Conservation (phyloP, 2,888 invertebrate species). For the Pteria penguin region DNA sequence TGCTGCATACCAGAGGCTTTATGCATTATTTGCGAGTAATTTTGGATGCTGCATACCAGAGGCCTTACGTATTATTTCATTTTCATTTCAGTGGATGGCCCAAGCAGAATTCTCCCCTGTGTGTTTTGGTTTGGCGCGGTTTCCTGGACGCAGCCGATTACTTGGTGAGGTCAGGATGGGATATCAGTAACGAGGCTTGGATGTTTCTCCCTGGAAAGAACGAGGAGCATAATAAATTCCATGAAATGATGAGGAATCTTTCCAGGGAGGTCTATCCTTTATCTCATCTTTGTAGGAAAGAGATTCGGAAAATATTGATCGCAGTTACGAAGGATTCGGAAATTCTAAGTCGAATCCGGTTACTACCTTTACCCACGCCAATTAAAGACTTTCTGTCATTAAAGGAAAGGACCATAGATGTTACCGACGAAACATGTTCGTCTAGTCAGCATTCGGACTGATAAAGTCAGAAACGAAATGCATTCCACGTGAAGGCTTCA, state of each 20-base stretch:
- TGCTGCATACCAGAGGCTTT: too few relatives aligned
- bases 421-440: too few relatives aligned
- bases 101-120: conserved; percentile 64
- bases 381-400: conserved; percentile 46
- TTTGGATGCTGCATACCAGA: too few relatives aligned
- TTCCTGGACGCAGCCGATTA: conserved; percentile 62
- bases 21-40: too few relatives aligned
- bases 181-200: conserved; percentile 63
- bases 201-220: conserved; percentile 63
- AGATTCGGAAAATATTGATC: conserved; percentile 24
- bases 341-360: conserved; percentile 39
- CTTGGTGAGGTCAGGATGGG: conserved; percentile 71
- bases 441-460: too few relatives aligned
- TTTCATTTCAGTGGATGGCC: not conserved
- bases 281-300: conserved; percentile 22
- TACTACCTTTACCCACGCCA: conserved; percentile 44
- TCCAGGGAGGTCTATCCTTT: conserved; percentile 15
- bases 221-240: conserved; percentile 44
- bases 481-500: too few relatives aligned
- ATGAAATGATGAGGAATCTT: conserved; percentile 32
- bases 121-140: conserved; percentile 70
- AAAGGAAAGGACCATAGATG: conserved; percentile 11
- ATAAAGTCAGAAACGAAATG: too few relatives aligned
- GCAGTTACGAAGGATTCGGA: conserved; percentile 31
- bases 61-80: too few relatives aligned